Evolutionary conservation across 2,797 vertebrate genomes (phyloP).

Genomic region (Thaleichthys pacificus): DNA sequence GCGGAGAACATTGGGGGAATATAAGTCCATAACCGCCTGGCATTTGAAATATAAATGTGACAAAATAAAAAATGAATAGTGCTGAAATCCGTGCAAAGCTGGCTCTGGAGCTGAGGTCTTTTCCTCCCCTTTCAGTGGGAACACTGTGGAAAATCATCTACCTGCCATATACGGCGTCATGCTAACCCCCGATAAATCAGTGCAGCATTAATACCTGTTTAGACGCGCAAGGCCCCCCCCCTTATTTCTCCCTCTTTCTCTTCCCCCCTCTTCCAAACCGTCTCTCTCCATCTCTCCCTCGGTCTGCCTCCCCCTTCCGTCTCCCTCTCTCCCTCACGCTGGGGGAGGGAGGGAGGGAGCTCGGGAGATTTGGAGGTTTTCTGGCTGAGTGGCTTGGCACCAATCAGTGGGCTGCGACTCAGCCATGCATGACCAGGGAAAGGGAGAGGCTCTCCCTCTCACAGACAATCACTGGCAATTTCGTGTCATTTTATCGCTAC

Average conservation of each 20-base stretch:
- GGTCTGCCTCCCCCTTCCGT: background rate
- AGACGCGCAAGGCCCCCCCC: slow-evolving; percentile 10
- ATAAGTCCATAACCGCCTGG: slow-evolving; percentile 15
- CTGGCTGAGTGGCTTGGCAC: slow-evolving; percentile 2
- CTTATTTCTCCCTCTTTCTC: slow-evolving; percentile 23
- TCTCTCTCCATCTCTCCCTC: background rate
- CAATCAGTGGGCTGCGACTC: slow-evolving; percentile 1
- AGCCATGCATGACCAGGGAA: background rate
- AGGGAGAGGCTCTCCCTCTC: background rate
- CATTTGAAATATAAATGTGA: slow-evolving; percentile 54
- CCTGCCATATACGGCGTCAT: slow-evolving; percentile 56
- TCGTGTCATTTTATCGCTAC: background rate
- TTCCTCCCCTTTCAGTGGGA: slow-evolving; percentile 54
- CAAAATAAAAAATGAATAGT: slow-evolving; percentile 62
- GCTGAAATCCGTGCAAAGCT: slow-evolving; percentile 37
- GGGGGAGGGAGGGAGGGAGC: slow-evolving; percentile 17
- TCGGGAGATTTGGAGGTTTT: slow-evolving; percentile 20
- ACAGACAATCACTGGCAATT: background rate
- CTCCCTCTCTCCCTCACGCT: background rate
- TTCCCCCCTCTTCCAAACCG: background rate
- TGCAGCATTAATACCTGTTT: slow-evolving; percentile 52
- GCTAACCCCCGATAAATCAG: slow-evolving; percentile 49
- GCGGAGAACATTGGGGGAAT: slow-evolving; percentile 7
- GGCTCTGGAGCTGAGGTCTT: slow-evolving; percentile 43
- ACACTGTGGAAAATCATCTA: slow-evolving; percentile 56